Conservation (phyloP, 2,113 vertebrate genomes). For the Lagenorhynchus albirostris region DNA sequence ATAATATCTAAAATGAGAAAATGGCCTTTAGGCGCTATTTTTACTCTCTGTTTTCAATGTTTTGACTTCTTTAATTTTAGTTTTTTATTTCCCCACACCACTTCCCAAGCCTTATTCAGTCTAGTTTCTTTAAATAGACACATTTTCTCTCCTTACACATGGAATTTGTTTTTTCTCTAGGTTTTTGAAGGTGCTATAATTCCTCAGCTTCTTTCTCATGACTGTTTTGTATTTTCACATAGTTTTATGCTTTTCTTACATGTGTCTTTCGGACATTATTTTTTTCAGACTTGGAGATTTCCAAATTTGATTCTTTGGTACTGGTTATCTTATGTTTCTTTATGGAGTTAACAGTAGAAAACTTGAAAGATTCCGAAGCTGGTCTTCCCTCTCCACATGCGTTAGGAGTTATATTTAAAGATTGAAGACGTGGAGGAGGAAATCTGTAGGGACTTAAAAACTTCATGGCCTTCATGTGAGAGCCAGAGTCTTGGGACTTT, state of each 20-base stretch:
- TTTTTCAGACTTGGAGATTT: conserved; percentile 16
- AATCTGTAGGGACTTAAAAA: neutral
- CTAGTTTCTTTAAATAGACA: neutral
- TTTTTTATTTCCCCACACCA: neutral
- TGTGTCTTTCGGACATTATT: neutral
- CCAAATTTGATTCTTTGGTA: neutral
- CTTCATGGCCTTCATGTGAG: neutral
- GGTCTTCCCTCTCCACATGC: neutral
- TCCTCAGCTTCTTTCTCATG: neutral
- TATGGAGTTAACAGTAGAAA: neutral
- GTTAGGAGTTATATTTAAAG: neutral
- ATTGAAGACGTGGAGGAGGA: neutral
- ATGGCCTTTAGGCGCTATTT: neutral
- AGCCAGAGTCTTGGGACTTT: neutral
- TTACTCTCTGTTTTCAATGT: neutral
- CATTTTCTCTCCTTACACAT: neutral
- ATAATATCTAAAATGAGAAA: conserved; percentile 15
- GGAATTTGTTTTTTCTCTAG: neutral
- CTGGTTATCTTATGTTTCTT: neutral
- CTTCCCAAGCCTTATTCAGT: neutral
- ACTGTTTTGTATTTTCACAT: neutral
- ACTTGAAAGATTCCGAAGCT: neutral
- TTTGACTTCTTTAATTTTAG: neutral
- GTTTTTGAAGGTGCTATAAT: neutral
- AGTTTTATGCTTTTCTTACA: neutral